phyloP scores from a whole-genome alignment of 2,113 vertebrate genomes.

The Atlantisia rogersi region DNA sequence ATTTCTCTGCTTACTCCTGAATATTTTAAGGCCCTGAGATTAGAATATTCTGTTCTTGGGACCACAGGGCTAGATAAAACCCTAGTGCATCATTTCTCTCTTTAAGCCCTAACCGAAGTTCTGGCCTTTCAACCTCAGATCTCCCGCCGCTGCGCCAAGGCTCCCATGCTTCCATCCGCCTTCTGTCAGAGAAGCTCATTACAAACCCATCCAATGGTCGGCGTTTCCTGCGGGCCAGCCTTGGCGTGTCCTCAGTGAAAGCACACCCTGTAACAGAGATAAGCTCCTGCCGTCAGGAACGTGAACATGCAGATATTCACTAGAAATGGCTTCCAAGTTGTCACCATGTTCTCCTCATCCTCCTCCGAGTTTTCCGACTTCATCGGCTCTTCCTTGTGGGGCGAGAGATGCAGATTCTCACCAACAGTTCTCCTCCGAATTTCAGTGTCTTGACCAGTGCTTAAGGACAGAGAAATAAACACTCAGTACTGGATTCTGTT shows the following conservation, averaged over 20 bases:
- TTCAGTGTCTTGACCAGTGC: constrained; percentile 77
- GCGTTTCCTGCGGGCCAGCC: constrained; percentile 11
- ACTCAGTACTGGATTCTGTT: not conserved
- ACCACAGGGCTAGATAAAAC: constrained; percentile 78
- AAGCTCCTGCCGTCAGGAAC: constrained; percentile 86
- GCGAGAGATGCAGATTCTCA: not conserved
- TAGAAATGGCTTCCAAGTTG: constrained; percentile 86
- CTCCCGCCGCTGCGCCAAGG: constrained; percentile 55
- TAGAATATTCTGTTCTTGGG: constrained; percentile 80
- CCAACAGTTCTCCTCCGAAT: constrained; percentile 71
- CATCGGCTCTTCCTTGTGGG: constrained; percentile 56
- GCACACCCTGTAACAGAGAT: constrained; percentile 90
- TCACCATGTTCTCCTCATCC: constrained; percentile 59
- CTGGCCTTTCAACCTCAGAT: constrained; percentile 56
- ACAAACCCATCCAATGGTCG: constrained; percentile 34
- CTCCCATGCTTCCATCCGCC: constrained; percentile 31
- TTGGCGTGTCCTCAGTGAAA: constrained; percentile 79
- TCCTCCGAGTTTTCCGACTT: constrained; percentile 29
- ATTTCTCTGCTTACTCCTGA: constrained; percentile 88
- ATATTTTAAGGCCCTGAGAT: constrained; percentile 95
- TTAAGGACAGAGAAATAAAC: not conserved
- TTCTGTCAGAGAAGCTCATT: not conserved
- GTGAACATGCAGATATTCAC: constrained; percentile 90
- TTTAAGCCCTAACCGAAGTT: constrained; percentile 75
- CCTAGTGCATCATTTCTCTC: constrained; percentile 75